phyloP scores from a whole-genome alignment of 2,888 invertebrate species.

The Nowickia ferox region DNA sequence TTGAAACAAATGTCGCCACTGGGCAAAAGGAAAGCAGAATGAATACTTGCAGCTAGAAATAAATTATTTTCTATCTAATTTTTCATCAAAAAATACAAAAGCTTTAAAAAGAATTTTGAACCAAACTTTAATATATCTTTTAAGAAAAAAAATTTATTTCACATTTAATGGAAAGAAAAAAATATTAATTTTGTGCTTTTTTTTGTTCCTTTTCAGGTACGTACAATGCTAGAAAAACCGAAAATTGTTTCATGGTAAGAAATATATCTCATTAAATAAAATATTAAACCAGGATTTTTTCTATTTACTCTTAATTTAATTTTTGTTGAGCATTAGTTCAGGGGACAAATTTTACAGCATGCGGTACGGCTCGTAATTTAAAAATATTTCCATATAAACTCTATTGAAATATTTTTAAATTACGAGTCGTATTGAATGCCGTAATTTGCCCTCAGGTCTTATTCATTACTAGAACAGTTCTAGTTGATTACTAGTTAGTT shows the following conservation, averaged over 20 bases:
- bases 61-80: background rate
- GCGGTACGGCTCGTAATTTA: too few relatives aligned
- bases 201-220: conserved; percentile 15
- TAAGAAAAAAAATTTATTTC: too few relatives aligned
- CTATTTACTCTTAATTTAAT: background rate
- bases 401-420: too few relatives aligned
- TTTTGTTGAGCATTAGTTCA: background rate
- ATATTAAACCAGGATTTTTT: background rate
- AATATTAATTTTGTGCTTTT: too few relatives aligned
- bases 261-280: background rate
- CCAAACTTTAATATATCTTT: background rate
- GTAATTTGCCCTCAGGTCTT: too few relatives aligned
- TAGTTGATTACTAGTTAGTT: background rate
- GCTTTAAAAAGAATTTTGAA: background rate
- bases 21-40: background rate
- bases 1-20: conserved; percentile 10
- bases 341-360: too few relatives aligned
- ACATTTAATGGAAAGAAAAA: too few relatives aligned
- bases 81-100: background rate
- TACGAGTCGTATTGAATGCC: too few relatives aligned
- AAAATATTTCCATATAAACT: too few relatives aligned
- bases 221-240: background rate
- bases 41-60: background rate
- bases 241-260: background rate
- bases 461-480: background rate